Percentiles rank a stretch among this genome's conserved stretches.
phyloP scores from a whole-genome alignment of 1,140 invertebrate genomes.

The Drosophila mayri region DNA sequence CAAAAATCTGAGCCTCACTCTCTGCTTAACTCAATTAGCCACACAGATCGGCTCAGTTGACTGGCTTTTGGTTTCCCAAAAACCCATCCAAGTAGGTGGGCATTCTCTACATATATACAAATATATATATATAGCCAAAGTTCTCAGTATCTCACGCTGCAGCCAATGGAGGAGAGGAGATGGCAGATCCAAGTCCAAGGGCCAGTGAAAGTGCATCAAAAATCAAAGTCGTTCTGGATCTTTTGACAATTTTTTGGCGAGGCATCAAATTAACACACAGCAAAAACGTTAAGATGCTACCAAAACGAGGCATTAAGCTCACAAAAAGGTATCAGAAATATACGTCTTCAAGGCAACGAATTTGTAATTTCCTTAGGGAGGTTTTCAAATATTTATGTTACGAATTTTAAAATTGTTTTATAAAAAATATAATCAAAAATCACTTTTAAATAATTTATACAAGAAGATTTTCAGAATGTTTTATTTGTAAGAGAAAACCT shows the following conservation, averaged over 20 bases:
- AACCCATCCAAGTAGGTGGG: constrained; percentile 71
- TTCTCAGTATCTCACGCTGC: constrained; percentile 74
- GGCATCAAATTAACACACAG: constrained; percentile 76
- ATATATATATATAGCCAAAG: constrained; percentile 7
- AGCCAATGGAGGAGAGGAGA: constrained; percentile 28
- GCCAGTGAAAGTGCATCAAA: constrained; percentile 77
- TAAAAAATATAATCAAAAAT: background rate
- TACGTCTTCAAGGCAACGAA: background rate
- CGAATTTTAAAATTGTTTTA: background rate
- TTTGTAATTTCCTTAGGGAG: background rate
- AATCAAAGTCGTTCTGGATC: constrained; percentile 70
- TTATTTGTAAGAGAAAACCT: no score
- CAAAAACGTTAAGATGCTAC: constrained; percentile 73
- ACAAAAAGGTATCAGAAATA: background rate
- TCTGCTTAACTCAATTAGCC: constrained; percentile 78
- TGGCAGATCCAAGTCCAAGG: constrained; percentile 10
- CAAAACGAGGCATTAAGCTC: constrained; percentile 44
- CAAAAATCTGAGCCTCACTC: constrained; percentile 23
- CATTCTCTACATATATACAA: constrained; percentile 6
- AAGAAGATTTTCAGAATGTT: no score
- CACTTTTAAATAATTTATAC: no score
- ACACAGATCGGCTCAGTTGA: constrained; percentile 66
- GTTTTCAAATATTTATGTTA: background rate
- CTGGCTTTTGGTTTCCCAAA: constrained; percentile 56
- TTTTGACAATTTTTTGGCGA: constrained; percentile 73